Percentiles rank a stretch among this genome's conserved stretches.
Evolutionary conservation across 64 coral and sea anemone species (phyloP).

Genomic region (Montipora efflorescens): DNA sequence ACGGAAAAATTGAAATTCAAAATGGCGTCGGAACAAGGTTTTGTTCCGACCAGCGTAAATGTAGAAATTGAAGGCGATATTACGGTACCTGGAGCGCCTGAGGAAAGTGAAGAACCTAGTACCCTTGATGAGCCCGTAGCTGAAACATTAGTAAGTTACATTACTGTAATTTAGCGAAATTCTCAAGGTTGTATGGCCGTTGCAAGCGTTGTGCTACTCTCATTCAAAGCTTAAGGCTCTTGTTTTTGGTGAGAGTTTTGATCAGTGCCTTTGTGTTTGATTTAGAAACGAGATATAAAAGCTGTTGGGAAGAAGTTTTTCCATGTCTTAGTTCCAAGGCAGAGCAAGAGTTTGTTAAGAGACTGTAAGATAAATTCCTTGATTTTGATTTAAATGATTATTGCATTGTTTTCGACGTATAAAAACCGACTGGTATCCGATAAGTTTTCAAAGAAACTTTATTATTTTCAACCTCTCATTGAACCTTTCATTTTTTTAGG

Average conservation of each 20-base stretch:
- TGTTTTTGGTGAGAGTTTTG: background rate
- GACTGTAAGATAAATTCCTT: slow-evolving; percentile 80
- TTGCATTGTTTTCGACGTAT: no score
- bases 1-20: slow-evolving; percentile 56
- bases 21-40: slow-evolving; percentile 89
- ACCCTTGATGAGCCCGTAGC: slow-evolving; percentile 95
- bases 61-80: slow-evolving; percentile 99
- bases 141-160: slow-evolving; percentile 89
- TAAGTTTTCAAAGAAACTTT: background rate
- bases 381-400: background rate
- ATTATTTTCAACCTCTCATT: background rate
- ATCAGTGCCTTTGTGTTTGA: slow-evolving; percentile 16
- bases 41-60: slow-evolving; percentile 87
- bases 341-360: slow-evolving; percentile 91
- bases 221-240: no score
- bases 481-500: slow-evolving; percentile 50
- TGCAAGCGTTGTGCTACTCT: background rate
- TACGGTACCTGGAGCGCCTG: slow-evolving; percentile 98
- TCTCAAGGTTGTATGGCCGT: background rate
- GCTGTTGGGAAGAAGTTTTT: slow-evolving; percentile 98
- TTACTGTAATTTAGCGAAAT: background rate
- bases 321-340: slow-evolving; percentile 92
- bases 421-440: background rate
- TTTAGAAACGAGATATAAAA: slow-evolving; percentile 95
- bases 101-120: slow-evolving; percentile 92